phyloP scores from a whole-genome alignment of 2,888 invertebrate species.

The Campoletis raptor region DNA sequence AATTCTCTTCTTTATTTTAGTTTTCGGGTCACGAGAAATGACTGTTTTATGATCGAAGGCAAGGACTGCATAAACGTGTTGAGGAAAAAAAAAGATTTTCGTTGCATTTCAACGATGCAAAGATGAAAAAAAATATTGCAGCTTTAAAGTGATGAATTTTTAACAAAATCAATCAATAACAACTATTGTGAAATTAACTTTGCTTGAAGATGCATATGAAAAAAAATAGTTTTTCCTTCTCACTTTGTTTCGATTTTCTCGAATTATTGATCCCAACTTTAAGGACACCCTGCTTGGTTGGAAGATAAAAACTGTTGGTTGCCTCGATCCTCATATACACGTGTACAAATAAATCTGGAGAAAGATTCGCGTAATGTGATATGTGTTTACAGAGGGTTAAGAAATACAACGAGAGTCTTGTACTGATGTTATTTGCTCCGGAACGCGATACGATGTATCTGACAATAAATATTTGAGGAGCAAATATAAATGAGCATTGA shows the following conservation, averaged over 20 bases:
- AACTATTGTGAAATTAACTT: background rate
- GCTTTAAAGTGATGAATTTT: too few species aligned
- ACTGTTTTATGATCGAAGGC: too few species aligned
- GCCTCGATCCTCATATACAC: background rate
- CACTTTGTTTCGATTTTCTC: background rate
- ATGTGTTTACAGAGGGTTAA: constrained; percentile 9
- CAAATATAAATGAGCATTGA: background rate
- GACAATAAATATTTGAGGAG: constrained; percentile 48
- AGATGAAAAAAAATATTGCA: too few species aligned
- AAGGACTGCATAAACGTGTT: too few species aligned
- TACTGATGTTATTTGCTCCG: constrained; percentile 22
- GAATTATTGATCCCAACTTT: background rate
- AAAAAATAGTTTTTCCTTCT: background rate
- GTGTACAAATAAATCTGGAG: background rate
- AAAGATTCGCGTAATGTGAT: constrained; percentile 29
- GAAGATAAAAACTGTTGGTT: background rate
- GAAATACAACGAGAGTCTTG: constrained; percentile 42
- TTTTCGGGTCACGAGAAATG: too few species aligned
- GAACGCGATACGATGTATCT: constrained; percentile 4
- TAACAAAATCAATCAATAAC: too few species aligned
- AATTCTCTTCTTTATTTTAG: too few species aligned
- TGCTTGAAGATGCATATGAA: background rate
- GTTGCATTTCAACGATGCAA: too few species aligned
- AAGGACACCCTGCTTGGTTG: background rate
- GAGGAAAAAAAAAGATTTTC: too few species aligned